Conservation (phyloP, 2,797 vertebrate genomes). For the Molossus alvarezi region DNA sequence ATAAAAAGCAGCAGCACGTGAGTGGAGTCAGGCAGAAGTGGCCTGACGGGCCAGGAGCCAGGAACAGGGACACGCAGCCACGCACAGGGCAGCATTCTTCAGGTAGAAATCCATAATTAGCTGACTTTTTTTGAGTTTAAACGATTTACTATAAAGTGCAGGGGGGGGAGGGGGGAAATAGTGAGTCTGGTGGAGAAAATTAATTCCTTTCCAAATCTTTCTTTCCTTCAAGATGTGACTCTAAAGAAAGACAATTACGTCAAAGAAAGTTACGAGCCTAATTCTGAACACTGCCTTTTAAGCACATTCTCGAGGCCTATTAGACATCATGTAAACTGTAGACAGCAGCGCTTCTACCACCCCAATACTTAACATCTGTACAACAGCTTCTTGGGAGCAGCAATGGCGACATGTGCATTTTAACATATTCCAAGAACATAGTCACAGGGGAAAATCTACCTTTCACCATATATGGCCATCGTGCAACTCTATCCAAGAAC, state of each 20-base stretch:
- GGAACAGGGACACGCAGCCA: background rate
- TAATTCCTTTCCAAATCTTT: slow-evolving; percentile 72
- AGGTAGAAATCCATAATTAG: slow-evolving; percentile 7
- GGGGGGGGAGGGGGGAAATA: background rate
- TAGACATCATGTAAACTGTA: slow-evolving; percentile 78
- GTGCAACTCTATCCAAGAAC: slow-evolving; percentile 68
- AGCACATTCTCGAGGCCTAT: slow-evolving; percentile 76
- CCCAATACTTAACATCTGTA: slow-evolving; percentile 79
- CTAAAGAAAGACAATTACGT: slow-evolving; percentile 82
- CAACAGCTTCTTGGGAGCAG: slow-evolving; percentile 82
- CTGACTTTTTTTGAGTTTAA: slow-evolving; percentile 49
- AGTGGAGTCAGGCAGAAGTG: slow-evolving; percentile 65
- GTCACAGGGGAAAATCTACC: slow-evolving; percentile 71
- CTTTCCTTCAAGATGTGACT: slow-evolving; percentile 77
- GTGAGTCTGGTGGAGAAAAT: slow-evolving; percentile 63
- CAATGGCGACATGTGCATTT: slow-evolving; percentile 79
- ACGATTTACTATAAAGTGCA: slow-evolving; percentile 28
- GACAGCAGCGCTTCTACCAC: slow-evolving; percentile 73
- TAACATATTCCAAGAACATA: slow-evolving; percentile 78
- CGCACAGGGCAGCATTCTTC: background rate
- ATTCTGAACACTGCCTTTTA: slow-evolving; percentile 63
- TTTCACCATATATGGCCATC: slow-evolving; percentile 83
- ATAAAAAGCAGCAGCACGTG: slow-evolving; percentile 69
- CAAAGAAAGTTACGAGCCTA: slow-evolving; percentile 76
- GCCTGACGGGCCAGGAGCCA: slow-evolving; percentile 70